Conservation (phyloP, 2,888 invertebrate genomes). For the Caenorhabditis sinica region DNA sequence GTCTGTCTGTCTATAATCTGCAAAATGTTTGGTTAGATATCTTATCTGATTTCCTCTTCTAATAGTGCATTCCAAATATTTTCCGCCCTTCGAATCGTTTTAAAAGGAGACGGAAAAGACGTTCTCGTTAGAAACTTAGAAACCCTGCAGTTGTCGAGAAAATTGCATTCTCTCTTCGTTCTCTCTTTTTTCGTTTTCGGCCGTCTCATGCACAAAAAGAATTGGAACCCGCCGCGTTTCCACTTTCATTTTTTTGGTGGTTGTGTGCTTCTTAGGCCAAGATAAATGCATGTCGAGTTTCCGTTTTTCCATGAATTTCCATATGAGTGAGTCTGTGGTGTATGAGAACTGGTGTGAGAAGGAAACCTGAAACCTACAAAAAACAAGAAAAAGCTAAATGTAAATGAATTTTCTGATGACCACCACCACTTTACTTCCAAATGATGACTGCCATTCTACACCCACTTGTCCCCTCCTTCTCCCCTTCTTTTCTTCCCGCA, state of each 20-base stretch:
- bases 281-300: slow-evolving; percentile 30
- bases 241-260: not conserved
- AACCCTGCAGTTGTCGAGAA: slow-evolving; percentile 29
- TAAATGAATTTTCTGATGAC: too few relatives aligned
- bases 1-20: not conserved
- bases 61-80: slow-evolving; percentile 23
- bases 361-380: too few relatives aligned
- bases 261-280: slow-evolving; percentile 6
- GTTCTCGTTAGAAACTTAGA: slow-evolving; percentile 6
- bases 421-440: not conserved
- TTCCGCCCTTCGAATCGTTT: slow-evolving; percentile 31
- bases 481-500: not conserved
- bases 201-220: slow-evolving; percentile 16
- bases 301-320: slow-evolving; percentile 56
- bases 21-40: not conserved
- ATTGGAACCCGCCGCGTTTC: slow-evolving; percentile 13
- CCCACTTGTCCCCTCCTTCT: slow-evolving; percentile 1
- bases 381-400: not conserved
- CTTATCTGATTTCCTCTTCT: slow-evolving; percentile 3
- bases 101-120: slow-evolving; percentile 10
- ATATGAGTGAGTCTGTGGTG: slow-evolving; percentile 33
- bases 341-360: too few relatives aligned
- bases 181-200: not conserved
- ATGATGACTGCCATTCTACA: slow-evolving; percentile 1
- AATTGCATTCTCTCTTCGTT: slow-evolving; percentile 43